phyloP scores from a whole-genome alignment of 1,140 invertebrate genomes.

The Stratiolaelaps scimitus region DNA sequence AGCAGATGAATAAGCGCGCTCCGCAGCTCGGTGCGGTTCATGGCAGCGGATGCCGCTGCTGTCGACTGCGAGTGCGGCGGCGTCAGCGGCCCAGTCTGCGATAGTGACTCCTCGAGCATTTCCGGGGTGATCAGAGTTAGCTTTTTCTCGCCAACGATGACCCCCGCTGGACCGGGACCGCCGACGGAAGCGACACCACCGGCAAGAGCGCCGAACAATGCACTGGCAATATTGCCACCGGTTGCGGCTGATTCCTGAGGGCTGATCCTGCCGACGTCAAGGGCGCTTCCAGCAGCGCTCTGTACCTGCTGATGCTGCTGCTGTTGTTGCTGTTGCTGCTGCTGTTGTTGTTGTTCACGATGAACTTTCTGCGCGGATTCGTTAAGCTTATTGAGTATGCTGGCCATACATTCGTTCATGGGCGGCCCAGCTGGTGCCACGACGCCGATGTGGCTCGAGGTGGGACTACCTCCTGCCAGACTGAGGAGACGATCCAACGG shows the following conservation, averaged over 20 bases:
- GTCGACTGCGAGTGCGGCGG: not conserved
- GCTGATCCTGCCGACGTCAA: not conserved
- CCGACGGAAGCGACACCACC: not conserved
- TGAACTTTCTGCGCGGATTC: slow-evolving; percentile 20
- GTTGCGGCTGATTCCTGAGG: not conserved
- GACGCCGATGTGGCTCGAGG: not conserved
- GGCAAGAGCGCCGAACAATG: too few relatives aligned
- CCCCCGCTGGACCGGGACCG: not conserved
- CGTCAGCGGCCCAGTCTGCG: slow-evolving; percentile 1
- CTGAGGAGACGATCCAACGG: slow-evolving; percentile 7
- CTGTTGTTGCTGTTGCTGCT: too few relatives aligned
- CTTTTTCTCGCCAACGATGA: slow-evolving; percentile 2
- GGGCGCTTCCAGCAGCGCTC: too few relatives aligned
- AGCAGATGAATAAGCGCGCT: not conserved
- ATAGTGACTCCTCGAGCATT: slow-evolving; percentile 23
- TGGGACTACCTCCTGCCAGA: not conserved
- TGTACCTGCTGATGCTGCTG: too few relatives aligned
- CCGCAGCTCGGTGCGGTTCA: slow-evolving; percentile 5
- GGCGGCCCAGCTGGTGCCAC: not conserved
- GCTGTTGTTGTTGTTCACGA: not conserved
- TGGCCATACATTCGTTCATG: slow-evolving; percentile 12
- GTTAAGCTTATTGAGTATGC: slow-evolving; percentile 21
- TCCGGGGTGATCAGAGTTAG: slow-evolving; percentile 17
- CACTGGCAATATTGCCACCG: too few relatives aligned
- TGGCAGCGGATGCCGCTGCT: too few relatives aligned